A percentile compares a stretch with the other conserved stretches of the same genome.
Conservation (phyloP, 2,113 vertebrate species). For the Pseudonaja textilis region DNA sequence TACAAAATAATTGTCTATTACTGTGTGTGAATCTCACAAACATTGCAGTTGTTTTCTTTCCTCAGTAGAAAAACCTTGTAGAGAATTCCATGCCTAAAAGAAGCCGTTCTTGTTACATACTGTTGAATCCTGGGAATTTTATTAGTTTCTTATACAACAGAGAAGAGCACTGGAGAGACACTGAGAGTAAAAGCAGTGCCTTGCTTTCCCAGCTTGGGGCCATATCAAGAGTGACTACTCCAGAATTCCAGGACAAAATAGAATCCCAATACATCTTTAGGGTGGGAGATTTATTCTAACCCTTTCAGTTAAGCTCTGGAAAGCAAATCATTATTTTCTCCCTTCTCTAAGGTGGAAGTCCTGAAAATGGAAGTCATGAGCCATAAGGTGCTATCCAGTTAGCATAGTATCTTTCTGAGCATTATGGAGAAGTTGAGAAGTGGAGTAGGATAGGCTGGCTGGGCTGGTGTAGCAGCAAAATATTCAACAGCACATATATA, state of each 20-base stretch:
- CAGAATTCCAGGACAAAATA: not conserved
- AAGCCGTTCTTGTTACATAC: conserved; percentile 49
- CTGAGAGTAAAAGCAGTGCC: not conserved
- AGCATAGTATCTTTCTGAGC: not conserved
- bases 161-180: not conserved
- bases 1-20: conserved; percentile 65
- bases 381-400: not conserved
- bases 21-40: conserved; percentile 37
- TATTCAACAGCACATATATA: not conserved
- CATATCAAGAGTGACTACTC: not conserved
- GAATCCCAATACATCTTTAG: not conserved
- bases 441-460: not conserved
- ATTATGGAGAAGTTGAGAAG: not conserved
- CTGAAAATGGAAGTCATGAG: not conserved
- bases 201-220: not conserved
- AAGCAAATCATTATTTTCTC: not conserved
- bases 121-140: conserved; percentile 43
- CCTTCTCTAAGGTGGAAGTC: not conserved
- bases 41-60: conserved; percentile 49
- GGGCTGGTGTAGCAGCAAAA: not conserved
- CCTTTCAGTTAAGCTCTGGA: not conserved
- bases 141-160: not conserved
- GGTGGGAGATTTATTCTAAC: not conserved
- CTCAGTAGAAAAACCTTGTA: conserved; percentile 48
- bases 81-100: conserved; percentile 44